phyloP scores from a whole-genome alignment of 2,888 invertebrate genomes.

The Brenthis ino region DNA sequence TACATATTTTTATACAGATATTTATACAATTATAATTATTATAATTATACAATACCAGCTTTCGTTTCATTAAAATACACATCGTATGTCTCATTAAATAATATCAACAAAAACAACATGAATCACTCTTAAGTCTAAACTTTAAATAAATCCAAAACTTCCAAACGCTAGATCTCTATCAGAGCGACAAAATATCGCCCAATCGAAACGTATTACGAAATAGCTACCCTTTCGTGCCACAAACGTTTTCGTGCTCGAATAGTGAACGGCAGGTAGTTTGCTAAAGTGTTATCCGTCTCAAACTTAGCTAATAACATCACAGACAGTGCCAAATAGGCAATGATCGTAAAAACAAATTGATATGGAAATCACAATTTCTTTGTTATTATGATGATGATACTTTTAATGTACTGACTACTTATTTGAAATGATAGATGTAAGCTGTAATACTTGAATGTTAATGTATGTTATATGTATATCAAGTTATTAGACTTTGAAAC shows the following conservation, averaged over 20 bases:
- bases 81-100: neutral
- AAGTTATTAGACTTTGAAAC: neutral
- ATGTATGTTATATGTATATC: neutral
- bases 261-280: conserved; percentile 44
- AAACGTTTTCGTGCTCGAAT: conserved; percentile 46
- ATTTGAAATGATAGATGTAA: too few relatives aligned
- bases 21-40: too few relatives aligned
- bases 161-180: neutral
- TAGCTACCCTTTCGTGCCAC: conserved; percentile 48
- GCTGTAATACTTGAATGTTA: too few relatives aligned
- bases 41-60: too few relatives aligned
- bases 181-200: conserved; percentile 6
- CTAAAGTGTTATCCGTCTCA: conserved; percentile 48
- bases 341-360: conserved; percentile 24
- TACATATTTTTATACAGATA: too few relatives aligned
- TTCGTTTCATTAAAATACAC: too few relatives aligned
- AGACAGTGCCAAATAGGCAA: conserved; percentile 30
- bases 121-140: neutral
- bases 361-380: conserved; percentile 23
- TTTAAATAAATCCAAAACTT: neutral
- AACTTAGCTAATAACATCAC: conserved; percentile 40
- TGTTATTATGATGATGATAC: conserved; percentile 9
- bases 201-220: conserved; percentile 42
- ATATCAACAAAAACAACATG: neutral
- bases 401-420: neutral